These are phyloP conservation scores for Pseudachorutes palmiensis DNA, from an alignment of 1,140 invertebrate species.

Conservation along the genomic window DNA sequence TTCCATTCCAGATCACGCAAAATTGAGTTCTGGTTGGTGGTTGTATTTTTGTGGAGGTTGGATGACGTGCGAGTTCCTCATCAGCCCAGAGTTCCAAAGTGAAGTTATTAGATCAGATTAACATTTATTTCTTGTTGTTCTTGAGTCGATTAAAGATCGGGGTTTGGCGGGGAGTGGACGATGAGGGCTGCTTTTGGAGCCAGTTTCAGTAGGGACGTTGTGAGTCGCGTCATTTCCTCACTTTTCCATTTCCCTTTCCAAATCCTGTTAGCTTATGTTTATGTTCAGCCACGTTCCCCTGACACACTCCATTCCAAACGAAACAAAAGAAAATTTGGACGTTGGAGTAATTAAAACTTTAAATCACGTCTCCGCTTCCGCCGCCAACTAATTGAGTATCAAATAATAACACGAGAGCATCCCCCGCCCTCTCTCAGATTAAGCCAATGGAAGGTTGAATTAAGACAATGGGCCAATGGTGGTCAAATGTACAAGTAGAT, in stretches of 20 bases:
- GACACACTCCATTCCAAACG: background rate
- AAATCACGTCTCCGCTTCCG: background rate
- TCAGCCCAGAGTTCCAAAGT: slow-evolving; percentile 30
- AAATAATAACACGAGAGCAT: background rate
- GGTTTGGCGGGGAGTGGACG: too few relatives aligned
- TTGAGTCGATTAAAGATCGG: too few relatives aligned
- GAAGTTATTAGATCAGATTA: slow-evolving; percentile 37
- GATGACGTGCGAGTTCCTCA: slow-evolving; percentile 32
- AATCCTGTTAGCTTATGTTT: background rate
- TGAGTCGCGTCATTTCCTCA: too few relatives aligned
- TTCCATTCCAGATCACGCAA: slow-evolving; percentile 24
- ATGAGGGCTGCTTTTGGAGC: too few relatives aligned
- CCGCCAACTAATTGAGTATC: background rate
- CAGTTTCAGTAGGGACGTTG: too few relatives aligned
- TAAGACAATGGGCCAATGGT: too few relatives aligned
- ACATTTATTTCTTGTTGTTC: slow-evolving; percentile 28
- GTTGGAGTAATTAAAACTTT: slow-evolving; percentile 11
- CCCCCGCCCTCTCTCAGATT: background rate
- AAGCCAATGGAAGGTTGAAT: too few relatives aligned
- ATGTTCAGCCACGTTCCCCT: background rate
- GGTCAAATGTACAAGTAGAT: too few relatives aligned
- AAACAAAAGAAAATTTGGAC: slow-evolving; percentile 5
- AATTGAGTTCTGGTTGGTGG: slow-evolving; percentile 3
- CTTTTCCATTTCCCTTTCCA: background rate
- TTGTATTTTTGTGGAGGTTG: background rate